Evolutionary conservation across 2,888 invertebrate species (phyloP), one percentile per base, ranked within the genome.

Genomic region (Agrotis clavis): DNA sequence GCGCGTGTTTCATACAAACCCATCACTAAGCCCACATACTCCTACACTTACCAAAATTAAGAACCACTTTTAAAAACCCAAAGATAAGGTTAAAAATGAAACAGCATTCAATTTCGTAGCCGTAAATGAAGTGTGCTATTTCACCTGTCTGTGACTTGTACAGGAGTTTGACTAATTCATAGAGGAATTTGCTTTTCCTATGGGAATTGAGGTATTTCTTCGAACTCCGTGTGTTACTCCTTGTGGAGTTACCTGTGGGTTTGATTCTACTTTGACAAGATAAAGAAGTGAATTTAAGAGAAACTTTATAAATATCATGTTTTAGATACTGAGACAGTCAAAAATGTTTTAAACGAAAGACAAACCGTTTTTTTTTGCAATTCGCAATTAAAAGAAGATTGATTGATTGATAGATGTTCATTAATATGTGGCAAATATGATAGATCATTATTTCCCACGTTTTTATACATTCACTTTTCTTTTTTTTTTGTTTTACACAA

Each of bases 121-220:
- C 13, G 56, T n/a, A 69, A 1, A 0, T 50, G 13, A 14, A 56
- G 4, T 18, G 5, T 68, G 54, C 65, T 65, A 51, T 56, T 67
- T 77, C 66, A 87, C 84, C 81, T 87, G 75, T 81, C 83, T 51
- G 51, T 83, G 65, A 74, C 69, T 74, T 77, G 82, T 79, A 81
- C 85, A 79, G 87, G 69, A 85, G 86, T 87, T 81, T 81, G 72
- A 85, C 75, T 74, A 82, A 83, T 85, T 79, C 70, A 62, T 60
- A 63, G 63, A 68, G 75, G 84, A 75, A 75, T 83, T 73, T 21
- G 45, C 57, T 74, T 75, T 73, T 81, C 85, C 84, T 77, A 2
- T 67, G 87, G 87, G 85, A 86, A 63, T 75, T 71, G 41, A 81
- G 73, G 30, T 79, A 74, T 86, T 71, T 70, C 76, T 50, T 56